Conservation (phyloP, 1,140 invertebrate species). For the Drosophila melanica region DNA sequence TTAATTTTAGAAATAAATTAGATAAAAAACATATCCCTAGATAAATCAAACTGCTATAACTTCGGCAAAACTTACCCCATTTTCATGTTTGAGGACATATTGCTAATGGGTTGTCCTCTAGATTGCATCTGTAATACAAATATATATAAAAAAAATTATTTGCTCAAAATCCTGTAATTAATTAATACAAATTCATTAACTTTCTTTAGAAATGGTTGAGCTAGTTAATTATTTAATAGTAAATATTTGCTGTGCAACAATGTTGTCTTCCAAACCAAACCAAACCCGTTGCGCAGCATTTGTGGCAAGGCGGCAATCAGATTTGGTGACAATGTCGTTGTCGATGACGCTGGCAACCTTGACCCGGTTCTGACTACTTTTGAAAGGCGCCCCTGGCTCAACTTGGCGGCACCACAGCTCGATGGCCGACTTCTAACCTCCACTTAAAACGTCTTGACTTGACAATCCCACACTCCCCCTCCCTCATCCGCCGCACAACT, state of each 20-base stretch:
- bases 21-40: no score
- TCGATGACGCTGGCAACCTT: conserved; percentile 48
- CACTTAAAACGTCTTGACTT: conserved; percentile 23
- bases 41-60: no score
- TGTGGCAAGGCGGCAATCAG: conserved; percentile 43
- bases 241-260: neutral
- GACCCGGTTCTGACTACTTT: conserved; percentile 62
- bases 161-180: no score
- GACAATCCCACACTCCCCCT: neutral
- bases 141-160: no score
- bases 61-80: no score
- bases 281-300: conserved; percentile 64
- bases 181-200: no score
- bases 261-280: neutral
- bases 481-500: neutral
- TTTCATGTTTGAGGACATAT: no score
- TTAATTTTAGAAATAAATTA: no score
- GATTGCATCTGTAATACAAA: no score
- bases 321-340: conserved; percentile 48
- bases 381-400: conserved; percentile 30
- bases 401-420: neutral
- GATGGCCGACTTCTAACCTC: conserved; percentile 54
- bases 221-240: no score
- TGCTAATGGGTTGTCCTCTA: no score
- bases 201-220: no score